Evolutionary conservation across 2,888 invertebrate genomes (phyloP).

Genomic region (Tipula helvola): DNA sequence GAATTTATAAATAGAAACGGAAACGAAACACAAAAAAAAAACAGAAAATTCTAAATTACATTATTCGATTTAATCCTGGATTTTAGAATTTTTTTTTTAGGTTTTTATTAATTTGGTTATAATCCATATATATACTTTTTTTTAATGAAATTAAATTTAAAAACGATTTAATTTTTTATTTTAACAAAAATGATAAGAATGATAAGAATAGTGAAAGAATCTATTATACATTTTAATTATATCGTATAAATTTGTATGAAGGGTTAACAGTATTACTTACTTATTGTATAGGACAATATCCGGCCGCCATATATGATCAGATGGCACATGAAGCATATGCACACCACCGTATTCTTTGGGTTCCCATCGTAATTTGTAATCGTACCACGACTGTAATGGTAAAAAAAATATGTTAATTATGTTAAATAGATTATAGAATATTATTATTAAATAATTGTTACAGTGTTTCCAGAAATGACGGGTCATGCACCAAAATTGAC

Average conservation of each 20-base stretch:
- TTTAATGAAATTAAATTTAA: background rate
- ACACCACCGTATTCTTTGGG: conserved; percentile 75
- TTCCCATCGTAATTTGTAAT: conserved; percentile 77
- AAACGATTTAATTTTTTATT: background rate
- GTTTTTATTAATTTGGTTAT: background rate
- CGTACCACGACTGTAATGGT: conserved; percentile 60
- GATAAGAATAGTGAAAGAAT: background rate
- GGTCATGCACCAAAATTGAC: too few relatives aligned
- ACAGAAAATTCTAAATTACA: background rate
- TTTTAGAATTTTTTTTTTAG: background rate
- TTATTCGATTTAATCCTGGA: conserved; percentile 5
- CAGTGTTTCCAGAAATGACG: too few relatives aligned
- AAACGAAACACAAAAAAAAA: background rate
- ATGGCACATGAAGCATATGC: conserved; percentile 72
- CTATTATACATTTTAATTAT: background rate
- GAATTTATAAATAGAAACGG: background rate
- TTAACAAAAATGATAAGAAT: background rate
- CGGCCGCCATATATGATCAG: conserved; percentile 73
- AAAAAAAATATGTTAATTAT: conserved; percentile 20
- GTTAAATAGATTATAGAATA: background rate
- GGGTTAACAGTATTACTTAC: conserved; percentile 37
- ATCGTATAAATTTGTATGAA: background rate
- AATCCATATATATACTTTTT: background rate
- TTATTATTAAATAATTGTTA: background rate
- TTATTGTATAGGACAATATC: conserved; percentile 75